Percentiles rank a stretch among this genome's conserved stretches.
Evolutionary conservation across 2,113 vertebrate genomes (phyloP).

Genomic region (Myotis brandtii): DNA sequence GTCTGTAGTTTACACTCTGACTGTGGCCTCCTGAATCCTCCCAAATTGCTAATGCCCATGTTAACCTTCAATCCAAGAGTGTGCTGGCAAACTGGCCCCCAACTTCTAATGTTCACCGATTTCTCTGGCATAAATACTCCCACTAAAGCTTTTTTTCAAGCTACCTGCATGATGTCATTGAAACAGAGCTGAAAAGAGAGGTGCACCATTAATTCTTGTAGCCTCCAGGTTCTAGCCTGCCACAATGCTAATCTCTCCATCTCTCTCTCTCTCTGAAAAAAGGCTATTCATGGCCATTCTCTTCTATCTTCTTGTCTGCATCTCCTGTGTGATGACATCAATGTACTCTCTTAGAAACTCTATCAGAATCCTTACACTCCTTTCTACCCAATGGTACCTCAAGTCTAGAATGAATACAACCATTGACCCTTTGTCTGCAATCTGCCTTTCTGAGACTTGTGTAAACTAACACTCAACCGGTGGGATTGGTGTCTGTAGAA

Average conservation of each 20-base stretch:
- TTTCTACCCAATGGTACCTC: not conserved
- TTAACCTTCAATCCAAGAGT: not conserved
- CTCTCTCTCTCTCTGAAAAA: not conserved
- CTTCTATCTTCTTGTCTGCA: not conserved
- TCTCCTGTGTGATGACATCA: not conserved
- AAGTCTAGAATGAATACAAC: not conserved
- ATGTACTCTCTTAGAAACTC: not conserved
- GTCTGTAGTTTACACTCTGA: not conserved
- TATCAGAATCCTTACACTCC: not conserved
- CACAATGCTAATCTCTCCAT: not conserved
- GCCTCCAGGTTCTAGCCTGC: not conserved
- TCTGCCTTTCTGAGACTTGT: not conserved
- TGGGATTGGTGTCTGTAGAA: not conserved
- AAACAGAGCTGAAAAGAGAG: not conserved
- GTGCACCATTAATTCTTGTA: not conserved
- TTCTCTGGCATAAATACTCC: not conserved
- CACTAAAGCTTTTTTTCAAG: not conserved
- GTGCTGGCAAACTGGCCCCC: not conserved
- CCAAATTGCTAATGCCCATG: not conserved
- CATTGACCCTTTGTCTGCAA: not conserved
- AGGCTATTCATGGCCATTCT: not conserved
- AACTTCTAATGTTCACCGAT: not conserved
- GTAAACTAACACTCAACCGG: not conserved
- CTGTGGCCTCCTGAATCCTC: fast-evolving
- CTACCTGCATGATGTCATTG: not conserved